Evolutionary conservation across 2,797 vertebrate species (phyloP), one percentile per base, ranked within the genome.

Genomic region (Tolypeutes matacus): DNA sequence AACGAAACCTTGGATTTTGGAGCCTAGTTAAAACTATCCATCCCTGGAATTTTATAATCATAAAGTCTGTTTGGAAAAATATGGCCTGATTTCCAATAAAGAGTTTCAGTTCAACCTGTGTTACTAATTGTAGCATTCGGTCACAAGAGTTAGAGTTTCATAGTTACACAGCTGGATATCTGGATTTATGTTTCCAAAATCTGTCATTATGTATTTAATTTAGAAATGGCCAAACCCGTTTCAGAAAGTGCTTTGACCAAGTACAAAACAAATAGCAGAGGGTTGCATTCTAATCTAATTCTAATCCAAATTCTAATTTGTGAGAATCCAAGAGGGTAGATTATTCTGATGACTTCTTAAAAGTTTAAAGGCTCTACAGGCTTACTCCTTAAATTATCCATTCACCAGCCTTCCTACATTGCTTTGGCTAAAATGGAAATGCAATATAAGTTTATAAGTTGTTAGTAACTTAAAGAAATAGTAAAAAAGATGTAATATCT

Each of bases 101-200:
- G 65, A 94, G 81, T 92, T 95, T 96, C 51, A 62, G 72, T 93
- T 96, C 87, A 96, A 81, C 86, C 34, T 60, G n/a, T 96, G 53
- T 95, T 46, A 92, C 77, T 92, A 91, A 96, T 95, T 84, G 62
- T 60, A 82, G n/a, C n/a, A 53, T 85, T 96, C 75, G 78, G 34
- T 70, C 81, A 82, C 49, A 81, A 36, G 58, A 31, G 53, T 49
- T 49, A 89, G 46, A 94, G n/a, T 62, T 95, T 86, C 62, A 70
- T 72, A 81, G 11, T 75, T 76, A 92, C 46, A 89, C 34, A 90
- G 51, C 53, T 84, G 51, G 60, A 93, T 91, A 39, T 76, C 62
- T 84, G 29, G 20, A 89, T 92, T 84, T 85, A n/a, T 39, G 88
- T 86, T 84, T 95, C 39, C 39, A 88, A 96, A 84, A 93, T 93